Evolutionary conservation across 53 echinoderm and acorn worm genomes (phyloP).

Genomic region (Antedon mediterranea): DNA sequence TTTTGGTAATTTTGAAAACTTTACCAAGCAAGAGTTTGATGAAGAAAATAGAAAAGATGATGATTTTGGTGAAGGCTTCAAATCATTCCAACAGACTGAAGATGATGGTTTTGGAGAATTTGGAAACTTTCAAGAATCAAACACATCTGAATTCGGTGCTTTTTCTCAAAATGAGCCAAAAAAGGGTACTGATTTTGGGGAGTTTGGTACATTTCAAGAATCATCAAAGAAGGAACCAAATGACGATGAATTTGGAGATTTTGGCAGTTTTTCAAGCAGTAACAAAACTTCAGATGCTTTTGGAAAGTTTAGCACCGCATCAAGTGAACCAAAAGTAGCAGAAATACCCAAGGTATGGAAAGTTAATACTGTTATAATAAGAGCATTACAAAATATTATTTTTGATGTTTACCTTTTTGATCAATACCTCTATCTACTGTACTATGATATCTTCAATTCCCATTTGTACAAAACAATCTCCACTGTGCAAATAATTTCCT

Average conservation of each 20-base stretch:
- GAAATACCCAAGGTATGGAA: not conserved
- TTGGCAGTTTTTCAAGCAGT: constrained; percentile 22
- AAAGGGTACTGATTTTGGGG: constrained; percentile 1
- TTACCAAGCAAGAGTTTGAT: not conserved
- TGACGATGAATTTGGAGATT: constrained; percentile 36
- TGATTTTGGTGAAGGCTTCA: not conserved
- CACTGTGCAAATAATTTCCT: too few species aligned
- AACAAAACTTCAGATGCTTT: constrained; percentile 18
- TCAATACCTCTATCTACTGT: too few species aligned
- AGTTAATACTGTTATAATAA: too few species aligned
- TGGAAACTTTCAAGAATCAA: not conserved
- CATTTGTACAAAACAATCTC: too few species aligned
- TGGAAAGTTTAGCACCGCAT: constrained; percentile 32
- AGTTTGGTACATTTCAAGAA: not conserved
- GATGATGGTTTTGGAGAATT: constrained; percentile 24
- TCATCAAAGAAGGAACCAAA: not conserved
- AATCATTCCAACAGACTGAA: constrained; percentile 1
- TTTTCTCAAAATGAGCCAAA: not conserved
- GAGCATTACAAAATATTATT: too few species aligned
- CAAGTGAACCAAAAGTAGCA: not conserved
- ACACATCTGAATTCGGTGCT: too few species aligned
- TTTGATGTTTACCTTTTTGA: too few species aligned
- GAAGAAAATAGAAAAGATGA: too few species aligned
- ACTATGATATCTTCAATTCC: too few species aligned
- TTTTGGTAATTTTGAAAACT: not conserved